Evolutionary conservation across 2,113 vertebrate species (phyloP).

Genomic region (human): GRCh38 chr4:125014001-125014500

Average conservation of each 20-base stretch:
- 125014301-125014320: not conserved
- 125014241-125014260: not conserved
- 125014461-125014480: not conserved
- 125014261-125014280: rapidly evolving
- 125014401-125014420: not conserved
- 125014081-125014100: not conserved
- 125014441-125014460: not conserved
- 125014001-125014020: rapidly evolving
- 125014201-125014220: not conserved
- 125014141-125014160: not conserved
- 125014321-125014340: too few species aligned
- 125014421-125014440: not conserved
- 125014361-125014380: not conserved
- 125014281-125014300: not conserved
- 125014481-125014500: not conserved
- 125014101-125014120: not conserved
- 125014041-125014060: not conserved
- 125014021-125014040: too few species aligned
- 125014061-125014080: not conserved
- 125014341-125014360: not conserved
- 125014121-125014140: too few species aligned
- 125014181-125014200: not conserved
- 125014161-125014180: not conserved
- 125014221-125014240: not conserved
- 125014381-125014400: not conserved